Evolutionary conservation across 2,888 invertebrate genomes (phyloP).

Genomic region (Pachycephus smyrnensis): DNA sequence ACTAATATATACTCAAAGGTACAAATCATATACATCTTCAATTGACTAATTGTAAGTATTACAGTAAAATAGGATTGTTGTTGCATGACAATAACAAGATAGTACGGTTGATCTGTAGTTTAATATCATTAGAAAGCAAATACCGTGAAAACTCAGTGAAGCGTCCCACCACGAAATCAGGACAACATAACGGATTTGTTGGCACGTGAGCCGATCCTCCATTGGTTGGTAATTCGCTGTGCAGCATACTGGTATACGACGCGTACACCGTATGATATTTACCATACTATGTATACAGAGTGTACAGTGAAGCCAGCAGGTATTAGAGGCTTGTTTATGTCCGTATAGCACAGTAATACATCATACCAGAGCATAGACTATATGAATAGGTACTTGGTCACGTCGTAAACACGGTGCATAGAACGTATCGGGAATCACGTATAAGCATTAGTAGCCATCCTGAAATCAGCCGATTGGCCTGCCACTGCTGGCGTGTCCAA

Average conservation of each 20-base stretch:
- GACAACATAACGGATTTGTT: background rate
- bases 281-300: background rate
- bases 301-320: background rate
- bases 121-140: background rate
- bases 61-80: background rate
- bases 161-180: background rate
- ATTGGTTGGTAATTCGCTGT: background rate
- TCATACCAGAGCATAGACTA: background rate
- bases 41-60: background rate
- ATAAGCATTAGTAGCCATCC: background rate
- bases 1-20: background rate
- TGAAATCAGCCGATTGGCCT: background rate
- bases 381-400: background rate
- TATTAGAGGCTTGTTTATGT: background rate
- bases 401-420: conserved; percentile 2
- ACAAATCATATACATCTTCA: background rate
- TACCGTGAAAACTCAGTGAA: background rate
- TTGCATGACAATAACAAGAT: background rate
- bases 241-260: background rate
- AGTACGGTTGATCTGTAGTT: background rate
- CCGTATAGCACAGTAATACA: background rate
- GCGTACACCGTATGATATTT: background rate
- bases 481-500: background rate
- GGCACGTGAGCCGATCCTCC: background rate
- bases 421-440: conserved; percentile 60